A percentile compares a stretch with the other conserved stretches of the same genome.
phyloP scores from a whole-genome alignment of 2,888 invertebrate species.

The Campopleginae sp. region DNA sequence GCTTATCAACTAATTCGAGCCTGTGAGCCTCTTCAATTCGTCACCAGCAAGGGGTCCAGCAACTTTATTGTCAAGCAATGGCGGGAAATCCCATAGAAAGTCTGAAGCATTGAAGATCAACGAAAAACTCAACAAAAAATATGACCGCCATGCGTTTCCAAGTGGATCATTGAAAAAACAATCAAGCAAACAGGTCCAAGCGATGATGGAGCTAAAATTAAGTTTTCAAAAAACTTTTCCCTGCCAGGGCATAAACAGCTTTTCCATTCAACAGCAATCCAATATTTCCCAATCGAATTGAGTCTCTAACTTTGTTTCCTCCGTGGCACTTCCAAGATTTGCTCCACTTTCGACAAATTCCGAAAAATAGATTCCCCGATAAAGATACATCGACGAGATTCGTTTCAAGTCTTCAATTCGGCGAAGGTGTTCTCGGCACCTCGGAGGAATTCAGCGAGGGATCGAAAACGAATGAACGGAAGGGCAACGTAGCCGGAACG shows the following conservation, averaged over 20 bases:
- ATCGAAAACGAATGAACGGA: conserved; percentile 4
- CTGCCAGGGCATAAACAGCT: neutral
- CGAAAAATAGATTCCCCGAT: conserved; percentile 52
- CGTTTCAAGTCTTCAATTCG: conserved; percentile 35
- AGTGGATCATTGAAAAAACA: neutral
- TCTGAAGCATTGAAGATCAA: too few relatives aligned
- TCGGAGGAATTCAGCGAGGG: neutral
- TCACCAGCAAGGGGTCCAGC: neutral
- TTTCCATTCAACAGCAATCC: neutral
- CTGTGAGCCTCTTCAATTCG: neutral
- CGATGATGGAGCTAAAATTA: neutral
- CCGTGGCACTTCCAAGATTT: conserved; percentile 22
- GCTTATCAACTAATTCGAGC: conserved; percentile 1
- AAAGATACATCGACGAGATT: conserved; percentile 29
- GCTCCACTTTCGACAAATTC: conserved; percentile 41
- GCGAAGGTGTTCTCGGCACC: neutral
- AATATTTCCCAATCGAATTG: neutral
- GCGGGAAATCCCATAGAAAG: neutral
- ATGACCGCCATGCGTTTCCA: neutral
- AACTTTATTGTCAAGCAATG: neutral
- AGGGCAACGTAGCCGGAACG: neutral
- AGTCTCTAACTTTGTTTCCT: neutral
- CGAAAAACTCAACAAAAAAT: neutral
- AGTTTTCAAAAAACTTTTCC: neutral
- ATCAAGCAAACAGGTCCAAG: neutral